phyloP scores from a whole-genome alignment of 2,888 invertebrate species.

The Tyria jacobaeae region DNA sequence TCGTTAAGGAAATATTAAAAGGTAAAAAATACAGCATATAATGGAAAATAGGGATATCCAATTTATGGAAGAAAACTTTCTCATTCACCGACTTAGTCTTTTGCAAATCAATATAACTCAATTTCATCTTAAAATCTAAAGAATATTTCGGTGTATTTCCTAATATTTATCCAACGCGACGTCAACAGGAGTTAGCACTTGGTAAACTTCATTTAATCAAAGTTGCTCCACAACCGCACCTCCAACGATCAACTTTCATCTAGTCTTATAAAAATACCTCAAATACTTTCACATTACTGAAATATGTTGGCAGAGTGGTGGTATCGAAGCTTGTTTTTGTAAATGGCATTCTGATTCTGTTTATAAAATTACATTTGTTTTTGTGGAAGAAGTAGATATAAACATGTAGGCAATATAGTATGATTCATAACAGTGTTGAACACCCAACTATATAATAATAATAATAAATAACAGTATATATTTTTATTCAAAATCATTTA shows the following conservation, averaged over 20 bases:
- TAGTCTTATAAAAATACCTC: slow-evolving; percentile 11
- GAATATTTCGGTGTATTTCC: neutral
- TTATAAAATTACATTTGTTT: neutral
- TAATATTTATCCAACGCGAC: slow-evolving; percentile 7
- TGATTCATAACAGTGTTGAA: no score
- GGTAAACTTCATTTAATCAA: slow-evolving; percentile 24
- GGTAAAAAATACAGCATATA: neutral
- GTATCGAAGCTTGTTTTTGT: neutral
- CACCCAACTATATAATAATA: no score
- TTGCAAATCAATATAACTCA: neutral
- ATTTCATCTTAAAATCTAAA: neutral
- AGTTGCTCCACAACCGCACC: slow-evolving; percentile 13
- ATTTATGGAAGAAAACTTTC: neutral
- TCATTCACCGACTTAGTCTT: neutral
- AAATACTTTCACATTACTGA: slow-evolving; percentile 4
- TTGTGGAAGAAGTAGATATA: no score
- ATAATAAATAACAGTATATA: no score
- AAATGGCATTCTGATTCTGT: neutral
- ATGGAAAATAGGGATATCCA: neutral
- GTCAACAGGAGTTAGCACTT: slow-evolving; percentile 19
- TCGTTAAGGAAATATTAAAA: neutral
- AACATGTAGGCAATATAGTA: no score
- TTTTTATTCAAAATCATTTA: no score
- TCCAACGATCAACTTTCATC: slow-evolving; percentile 13
- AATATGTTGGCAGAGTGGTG: neutral